Percentiles rank a stretch among this genome's conserved stretches.
These are phyloP conservation scores for Sminthurides aquaticus DNA, from an alignment of 2,888 invertebrate species.

Conservation along the genomic window DNA sequence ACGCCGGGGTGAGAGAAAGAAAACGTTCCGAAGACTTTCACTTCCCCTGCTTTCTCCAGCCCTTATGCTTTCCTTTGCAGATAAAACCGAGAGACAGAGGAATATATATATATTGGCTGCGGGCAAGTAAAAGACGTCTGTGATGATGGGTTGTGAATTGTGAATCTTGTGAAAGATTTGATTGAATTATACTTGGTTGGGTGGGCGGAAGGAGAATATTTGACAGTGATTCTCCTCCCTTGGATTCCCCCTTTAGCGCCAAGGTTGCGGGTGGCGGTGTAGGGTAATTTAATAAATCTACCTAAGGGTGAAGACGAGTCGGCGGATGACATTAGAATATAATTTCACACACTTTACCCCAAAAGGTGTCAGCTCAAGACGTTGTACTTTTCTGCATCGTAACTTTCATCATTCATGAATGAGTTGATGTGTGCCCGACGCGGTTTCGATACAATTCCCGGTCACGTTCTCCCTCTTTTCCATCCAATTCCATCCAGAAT, in stretches of 20 bases:
- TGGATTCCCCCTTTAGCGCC: not conserved
- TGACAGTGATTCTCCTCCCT: not conserved
- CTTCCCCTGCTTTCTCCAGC: too few relatives aligned
- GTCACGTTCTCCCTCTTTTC: not conserved
- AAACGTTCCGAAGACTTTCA: not conserved
- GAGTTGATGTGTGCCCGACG: not conserved
- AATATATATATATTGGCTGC: not conserved
- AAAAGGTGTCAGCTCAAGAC: not conserved
- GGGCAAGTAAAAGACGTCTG: not conserved
- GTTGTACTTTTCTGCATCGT: not conserved
- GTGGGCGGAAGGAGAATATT: not conserved
- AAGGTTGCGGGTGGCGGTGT: not conserved
- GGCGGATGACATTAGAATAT: not conserved
- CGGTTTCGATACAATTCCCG: slow-evolving; percentile 1
- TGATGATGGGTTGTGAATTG: not conserved
- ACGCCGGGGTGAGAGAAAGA: not conserved
- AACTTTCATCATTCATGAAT: not conserved
- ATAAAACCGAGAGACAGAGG: not conserved
- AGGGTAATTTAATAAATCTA: not conserved
- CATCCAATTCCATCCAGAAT: not conserved
- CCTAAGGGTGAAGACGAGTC: not conserved
- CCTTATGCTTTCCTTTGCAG: too few relatives aligned
- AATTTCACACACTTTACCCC: not conserved
- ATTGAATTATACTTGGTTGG: not conserved
- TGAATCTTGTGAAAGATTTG: not conserved